A percentile compares a stretch with the other conserved stretches of the same genome.
These are phyloP conservation scores for Pituophis catenifer DNA, from an alignment of 2,113 vertebrate genomes.

Conservation along the genomic window DNA sequence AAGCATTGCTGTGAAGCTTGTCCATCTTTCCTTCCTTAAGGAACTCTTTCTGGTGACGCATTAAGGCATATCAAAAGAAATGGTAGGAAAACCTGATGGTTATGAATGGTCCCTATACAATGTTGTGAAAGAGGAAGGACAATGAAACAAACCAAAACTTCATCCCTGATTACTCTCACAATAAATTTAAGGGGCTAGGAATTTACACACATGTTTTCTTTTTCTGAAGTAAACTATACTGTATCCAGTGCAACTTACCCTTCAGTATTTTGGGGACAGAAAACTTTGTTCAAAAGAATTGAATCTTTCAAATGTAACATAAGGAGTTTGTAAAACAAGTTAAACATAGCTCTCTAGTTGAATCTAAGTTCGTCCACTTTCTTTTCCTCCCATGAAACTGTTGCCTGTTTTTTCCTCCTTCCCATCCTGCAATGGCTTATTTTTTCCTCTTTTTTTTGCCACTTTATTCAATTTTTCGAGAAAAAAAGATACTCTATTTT, in stretches of 20 bases:
- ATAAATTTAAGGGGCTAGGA: background rate
- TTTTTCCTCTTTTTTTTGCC: background rate
- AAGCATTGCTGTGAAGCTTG: background rate
- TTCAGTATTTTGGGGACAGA: background rate
- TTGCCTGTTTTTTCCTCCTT: background rate
- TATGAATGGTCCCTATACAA: background rate
- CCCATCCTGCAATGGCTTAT: background rate
- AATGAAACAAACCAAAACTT: background rate
- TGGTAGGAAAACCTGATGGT: background rate
- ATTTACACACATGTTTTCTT: background rate
- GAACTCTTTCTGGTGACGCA: background rate
- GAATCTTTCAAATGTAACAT: background rate
- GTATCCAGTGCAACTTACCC: background rate
- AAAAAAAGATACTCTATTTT: background rate
- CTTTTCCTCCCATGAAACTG: no score
- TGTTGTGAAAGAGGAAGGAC: background rate
- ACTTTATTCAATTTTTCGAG: background rate
- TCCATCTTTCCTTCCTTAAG: background rate
- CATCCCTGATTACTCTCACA: background rate
- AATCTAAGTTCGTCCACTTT: background rate
- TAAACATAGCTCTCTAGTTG: background rate
- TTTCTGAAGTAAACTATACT: background rate
- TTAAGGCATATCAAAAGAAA: background rate
- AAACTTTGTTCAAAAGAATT: background rate
- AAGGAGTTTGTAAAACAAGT: background rate